These are phyloP conservation scores for Lithophane leautieri DNA, from an alignment of 2,888 invertebrate genomes.

Conservation along the genomic window DNA sequence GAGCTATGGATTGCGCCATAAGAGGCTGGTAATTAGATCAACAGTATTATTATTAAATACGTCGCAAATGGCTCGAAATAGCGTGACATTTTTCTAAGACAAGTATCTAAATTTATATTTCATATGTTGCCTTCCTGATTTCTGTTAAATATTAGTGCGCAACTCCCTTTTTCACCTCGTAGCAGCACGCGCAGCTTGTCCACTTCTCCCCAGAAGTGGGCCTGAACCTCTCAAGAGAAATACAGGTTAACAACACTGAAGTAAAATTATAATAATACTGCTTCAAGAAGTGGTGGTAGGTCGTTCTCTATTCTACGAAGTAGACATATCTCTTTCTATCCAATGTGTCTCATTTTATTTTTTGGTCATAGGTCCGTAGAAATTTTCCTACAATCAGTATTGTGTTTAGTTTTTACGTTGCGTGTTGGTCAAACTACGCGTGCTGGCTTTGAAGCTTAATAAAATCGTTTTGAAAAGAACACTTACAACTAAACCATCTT, in stretches of 20 bases:
- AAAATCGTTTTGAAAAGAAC: background rate
- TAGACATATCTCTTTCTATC: background rate
- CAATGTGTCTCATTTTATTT: background rate
- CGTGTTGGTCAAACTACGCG: background rate
- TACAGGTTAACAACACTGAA: no score
- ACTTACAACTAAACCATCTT: conserved; percentile 1
- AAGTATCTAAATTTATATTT: background rate
- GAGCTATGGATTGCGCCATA: background rate
- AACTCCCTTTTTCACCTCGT: background rate
- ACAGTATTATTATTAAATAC: background rate
- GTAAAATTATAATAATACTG: background rate
- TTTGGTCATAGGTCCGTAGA: background rate
- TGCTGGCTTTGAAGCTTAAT: background rate
- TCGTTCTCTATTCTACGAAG: no score
- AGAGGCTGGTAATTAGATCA: background rate
- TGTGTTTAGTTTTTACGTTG: background rate
- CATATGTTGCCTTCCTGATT: background rate
- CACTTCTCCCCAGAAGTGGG: background rate
- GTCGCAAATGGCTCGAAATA: background rate
- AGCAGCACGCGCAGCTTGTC: background rate
- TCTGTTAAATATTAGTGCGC: background rate
- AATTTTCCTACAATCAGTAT: no score
- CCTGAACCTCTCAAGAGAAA: background rate
- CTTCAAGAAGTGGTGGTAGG: no score
- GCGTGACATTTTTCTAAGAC: no score